A percentile compares a stretch with the other conserved stretches of the same genome.
Evolutionary conservation across 2,888 invertebrate genomes (phyloP).

Genomic region (Microctonus aethiopoides): DNA sequence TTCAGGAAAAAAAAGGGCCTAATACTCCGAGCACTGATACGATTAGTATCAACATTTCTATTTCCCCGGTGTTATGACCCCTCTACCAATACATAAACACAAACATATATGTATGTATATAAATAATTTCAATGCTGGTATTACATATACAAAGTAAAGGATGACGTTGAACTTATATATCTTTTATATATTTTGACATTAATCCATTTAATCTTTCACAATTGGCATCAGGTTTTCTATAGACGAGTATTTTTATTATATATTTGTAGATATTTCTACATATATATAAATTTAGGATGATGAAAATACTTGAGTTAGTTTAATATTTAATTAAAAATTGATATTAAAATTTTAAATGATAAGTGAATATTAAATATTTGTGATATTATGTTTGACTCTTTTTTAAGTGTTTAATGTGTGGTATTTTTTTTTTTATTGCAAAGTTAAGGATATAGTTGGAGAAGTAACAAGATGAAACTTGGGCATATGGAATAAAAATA

Average conservation of each 20-base stretch:
- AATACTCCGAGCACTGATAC: conserved; percentile 31
- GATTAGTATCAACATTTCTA: conserved; percentile 40
- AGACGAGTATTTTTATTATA: neutral
- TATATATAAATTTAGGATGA: too few relatives aligned
- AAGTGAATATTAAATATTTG: too few relatives aligned
- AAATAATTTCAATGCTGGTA: neutral
- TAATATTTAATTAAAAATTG: too few relatives aligned
- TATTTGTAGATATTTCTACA: too few relatives aligned
- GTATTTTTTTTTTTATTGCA: conserved; percentile 5
- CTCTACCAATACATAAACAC: neutral
- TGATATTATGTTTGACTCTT: neutral
- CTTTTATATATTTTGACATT: conserved; percentile 12
- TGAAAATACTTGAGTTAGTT: too few relatives aligned
- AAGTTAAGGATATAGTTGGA: conserved; percentile 16
- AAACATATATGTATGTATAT: neutral
- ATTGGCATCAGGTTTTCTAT: conserved; percentile 1
- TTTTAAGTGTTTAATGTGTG: too few relatives aligned
- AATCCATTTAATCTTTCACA: conserved; percentile 26
- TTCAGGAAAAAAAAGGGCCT: conserved; percentile 23
- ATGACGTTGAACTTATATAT: neutral
- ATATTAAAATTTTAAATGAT: too few relatives aligned
- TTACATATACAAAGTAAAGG: conserved; percentile 22
- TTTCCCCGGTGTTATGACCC: conserved; percentile 14
- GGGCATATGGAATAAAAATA: neutral
- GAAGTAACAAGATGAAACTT: neutral